Percentiles rank a stretch among this genome's conserved stretches.
phyloP scores from a whole-genome alignment of 2,797 vertebrate genomes.

The Ctenochaetus hawaiiensis region DNA sequence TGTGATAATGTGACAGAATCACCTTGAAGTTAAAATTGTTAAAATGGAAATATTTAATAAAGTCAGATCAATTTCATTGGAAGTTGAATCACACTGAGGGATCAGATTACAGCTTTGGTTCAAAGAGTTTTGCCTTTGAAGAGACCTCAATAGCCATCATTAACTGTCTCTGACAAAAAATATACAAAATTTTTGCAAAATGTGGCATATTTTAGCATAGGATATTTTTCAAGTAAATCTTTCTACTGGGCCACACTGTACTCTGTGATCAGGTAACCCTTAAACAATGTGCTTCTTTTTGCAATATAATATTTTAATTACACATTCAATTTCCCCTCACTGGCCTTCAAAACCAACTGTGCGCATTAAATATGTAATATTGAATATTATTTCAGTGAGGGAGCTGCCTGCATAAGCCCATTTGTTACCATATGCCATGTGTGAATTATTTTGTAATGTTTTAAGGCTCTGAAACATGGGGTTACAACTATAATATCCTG shows the following conservation, averaged over 20 bases:
- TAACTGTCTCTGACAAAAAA: not conserved
- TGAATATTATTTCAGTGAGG: not conserved
- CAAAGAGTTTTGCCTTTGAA: not conserved
- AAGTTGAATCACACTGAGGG: slow-evolving; percentile 2
- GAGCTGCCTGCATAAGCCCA: not conserved
- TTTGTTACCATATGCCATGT: slow-evolving; percentile 28
- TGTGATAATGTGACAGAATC: too few relatives aligned
- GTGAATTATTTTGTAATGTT: not conserved
- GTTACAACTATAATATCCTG: slow-evolving; percentile 11
- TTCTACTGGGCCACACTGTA: not conserved
- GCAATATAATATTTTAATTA: not conserved
- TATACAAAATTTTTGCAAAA: not conserved
- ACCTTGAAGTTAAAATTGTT: slow-evolving; percentile 9
- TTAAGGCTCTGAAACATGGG: slow-evolving; percentile 7
- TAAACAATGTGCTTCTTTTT: not conserved
- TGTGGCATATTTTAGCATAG: too few relatives aligned
- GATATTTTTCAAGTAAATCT: not conserved
- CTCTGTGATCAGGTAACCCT: not conserved
- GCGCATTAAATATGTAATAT: not conserved
- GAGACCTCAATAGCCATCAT: not conserved
- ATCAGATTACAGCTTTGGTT: slow-evolving; percentile 13
- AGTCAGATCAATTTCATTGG: not conserved
- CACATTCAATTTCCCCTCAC: not conserved
- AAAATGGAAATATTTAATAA: not conserved
- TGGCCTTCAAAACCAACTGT: not conserved